Conservation (phyloP, 30 jellyfish, hydroid and myxozoan species). For the Rhopilema esculentum region DNA sequence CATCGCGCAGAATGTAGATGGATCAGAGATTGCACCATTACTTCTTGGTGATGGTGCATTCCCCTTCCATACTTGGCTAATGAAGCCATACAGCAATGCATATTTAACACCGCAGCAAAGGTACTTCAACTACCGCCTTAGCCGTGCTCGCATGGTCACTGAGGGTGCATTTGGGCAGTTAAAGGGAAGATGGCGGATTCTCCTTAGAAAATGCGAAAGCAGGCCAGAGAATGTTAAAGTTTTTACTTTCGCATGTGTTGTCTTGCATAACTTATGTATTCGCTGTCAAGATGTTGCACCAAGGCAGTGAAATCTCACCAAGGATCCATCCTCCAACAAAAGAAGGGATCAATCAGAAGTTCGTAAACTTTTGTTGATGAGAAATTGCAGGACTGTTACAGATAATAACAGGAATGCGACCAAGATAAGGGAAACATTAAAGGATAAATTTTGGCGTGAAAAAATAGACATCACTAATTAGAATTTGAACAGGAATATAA, state of each 20-base stretch:
- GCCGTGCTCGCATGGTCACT: constrained; percentile 68
- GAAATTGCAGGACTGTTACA: constrained; percentile 19
- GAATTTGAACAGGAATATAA: not conserved
- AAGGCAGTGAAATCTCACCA: constrained; percentile 41
- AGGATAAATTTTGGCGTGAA: constrained; percentile 36
- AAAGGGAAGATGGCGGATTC: constrained; percentile 62
- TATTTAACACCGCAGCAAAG: constrained; percentile 41
- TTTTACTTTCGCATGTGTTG: constrained; percentile 65
- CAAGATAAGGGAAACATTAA: constrained; percentile 2
- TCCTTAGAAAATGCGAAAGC: constrained; percentile 61
- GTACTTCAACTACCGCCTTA: constrained; percentile 67
- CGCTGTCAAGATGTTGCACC: constrained; percentile 48
- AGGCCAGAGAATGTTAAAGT: constrained; percentile 49
- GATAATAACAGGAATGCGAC: constrained; percentile 33
- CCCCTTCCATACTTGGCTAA: constrained; percentile 67
- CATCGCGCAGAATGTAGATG: constrained; percentile 47
- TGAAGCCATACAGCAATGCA: constrained; percentile 73
- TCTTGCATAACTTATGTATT: constrained; percentile 62
- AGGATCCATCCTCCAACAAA: constrained; percentile 53
- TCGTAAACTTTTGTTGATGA: constrained; percentile 32
- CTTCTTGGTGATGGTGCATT: constrained; percentile 73
- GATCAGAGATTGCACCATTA: constrained; percentile 23
- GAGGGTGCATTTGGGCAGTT: constrained; percentile 72
- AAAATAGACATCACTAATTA: not conserved
- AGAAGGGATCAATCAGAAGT: constrained; percentile 26